Conservation (phyloP, 2,113 vertebrate genomes). For the Alligator sinensis region DNA sequence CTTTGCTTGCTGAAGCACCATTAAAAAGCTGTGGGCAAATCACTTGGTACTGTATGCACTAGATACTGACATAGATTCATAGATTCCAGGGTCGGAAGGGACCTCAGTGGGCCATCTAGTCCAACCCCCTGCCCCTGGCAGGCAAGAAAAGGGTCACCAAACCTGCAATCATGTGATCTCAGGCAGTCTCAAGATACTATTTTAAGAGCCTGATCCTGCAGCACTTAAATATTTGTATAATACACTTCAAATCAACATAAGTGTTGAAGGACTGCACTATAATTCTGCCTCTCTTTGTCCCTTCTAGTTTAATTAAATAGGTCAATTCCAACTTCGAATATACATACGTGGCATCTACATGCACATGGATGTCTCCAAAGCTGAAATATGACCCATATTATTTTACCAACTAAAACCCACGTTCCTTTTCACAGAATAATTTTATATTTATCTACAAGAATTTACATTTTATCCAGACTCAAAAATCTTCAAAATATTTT, state of each 20-base stretch:
- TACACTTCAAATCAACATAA: neutral
- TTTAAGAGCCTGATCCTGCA: neutral
- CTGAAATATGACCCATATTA: neutral
- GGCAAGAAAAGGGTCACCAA: too few species aligned
- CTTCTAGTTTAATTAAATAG: neutral
- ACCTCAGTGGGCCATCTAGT: too few species aligned
- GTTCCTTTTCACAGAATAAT: neutral
- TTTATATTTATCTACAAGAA: constrained; percentile 3
- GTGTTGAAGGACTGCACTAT: neutral
- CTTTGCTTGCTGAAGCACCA: neutral
- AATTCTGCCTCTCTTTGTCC: neutral
- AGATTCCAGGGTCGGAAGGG: too few species aligned
- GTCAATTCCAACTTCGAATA: neutral
- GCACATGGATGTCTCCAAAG: accelerated
- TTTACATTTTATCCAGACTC: neutral
- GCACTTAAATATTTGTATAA: neutral
- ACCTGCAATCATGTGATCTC: neutral
- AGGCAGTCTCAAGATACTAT: neutral
- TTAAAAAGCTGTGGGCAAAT: neutral
- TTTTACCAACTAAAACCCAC: neutral
- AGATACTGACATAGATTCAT: neutral
- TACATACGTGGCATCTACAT: neutral
- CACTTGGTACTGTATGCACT: neutral
- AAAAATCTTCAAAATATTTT: neutral
- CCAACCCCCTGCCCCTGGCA: too few species aligned